Evolutionary conservation across 2,113 vertebrate species (phyloP), one percentile per base, ranked within the genome.

Genomic region (Taxidea taxus): DNA sequence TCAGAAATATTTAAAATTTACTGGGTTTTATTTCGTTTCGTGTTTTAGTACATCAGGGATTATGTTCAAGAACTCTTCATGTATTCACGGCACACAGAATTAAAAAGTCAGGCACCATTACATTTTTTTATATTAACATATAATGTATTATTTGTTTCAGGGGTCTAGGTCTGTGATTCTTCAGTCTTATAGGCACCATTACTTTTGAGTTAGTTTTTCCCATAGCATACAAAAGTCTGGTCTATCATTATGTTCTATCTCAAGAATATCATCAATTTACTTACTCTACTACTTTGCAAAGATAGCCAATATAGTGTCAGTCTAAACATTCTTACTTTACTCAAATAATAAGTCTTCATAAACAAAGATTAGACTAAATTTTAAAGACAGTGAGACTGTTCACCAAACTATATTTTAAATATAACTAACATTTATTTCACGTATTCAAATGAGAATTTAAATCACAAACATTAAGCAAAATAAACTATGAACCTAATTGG

Each of bases 401-500:
- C 51, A 96, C 70, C 95, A 47, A 95, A 83, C 60, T 95, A 85
- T 97, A 82, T 91, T 94, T 94, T 44, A 93, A 96, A 88, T 72
- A 31, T 58, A 90, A 83, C 27, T 91, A 91, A 95, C 23, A 88
- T 96, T 84, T 90, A 87, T 87, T 94, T 95, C 64, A 98, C 66
- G 92, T 96, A 97, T 84, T 96, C 37, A 81, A 97, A 86, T 95
- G 92, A 98, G 66, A 98, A 97, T 97, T 56, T 96, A 27, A 31
- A 92, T 47, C 10, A 90, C 64, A 0, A 90, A 84, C 72, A 85
- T 13, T 97, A 94, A 96, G 77, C 94, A 97, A 97, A 97, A 96
- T 87, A 98, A 92, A 95, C 56, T 95, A 75, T 56, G 91, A 94
- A 91, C 0, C 0, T 54, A 97, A 95, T 83, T 92, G 97, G 66